Percentiles rank a stretch among this genome's conserved stretches.
phyloP scores from a whole-genome alignment of 2,888 invertebrate species.

The Platycheirus albimanus region DNA sequence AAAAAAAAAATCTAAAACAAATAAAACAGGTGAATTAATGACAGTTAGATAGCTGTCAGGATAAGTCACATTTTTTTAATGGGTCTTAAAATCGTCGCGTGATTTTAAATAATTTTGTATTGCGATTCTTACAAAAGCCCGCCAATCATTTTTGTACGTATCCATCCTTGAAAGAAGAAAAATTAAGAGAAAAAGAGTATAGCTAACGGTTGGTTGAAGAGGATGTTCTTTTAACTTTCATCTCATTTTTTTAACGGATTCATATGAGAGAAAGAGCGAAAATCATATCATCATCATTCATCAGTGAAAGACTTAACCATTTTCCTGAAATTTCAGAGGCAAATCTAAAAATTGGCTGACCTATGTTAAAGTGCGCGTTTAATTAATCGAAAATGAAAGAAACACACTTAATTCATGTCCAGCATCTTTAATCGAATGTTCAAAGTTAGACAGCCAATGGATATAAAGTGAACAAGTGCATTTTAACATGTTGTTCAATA shows the following conservation, averaged over 20 bases:
- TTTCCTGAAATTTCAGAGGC: too few species aligned
- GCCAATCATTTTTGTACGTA: conserved; percentile 20
- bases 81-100: conserved; percentile 22
- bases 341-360: too few species aligned
- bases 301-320: too few species aligned
- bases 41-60: conserved; percentile 10
- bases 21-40: conserved; percentile 40
- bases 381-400: conserved; percentile 35
- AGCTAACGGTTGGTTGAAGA: conserved; percentile 19
- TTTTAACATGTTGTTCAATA: conserved; percentile 3
- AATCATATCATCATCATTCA: conserved; percentile 9
- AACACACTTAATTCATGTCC: not conserved
- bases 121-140: not conserved
- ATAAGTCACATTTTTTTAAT: conserved; percentile 3
- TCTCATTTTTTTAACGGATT: conserved; percentile 48
- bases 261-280: conserved; percentile 48
- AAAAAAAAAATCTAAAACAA: conserved; percentile 13
- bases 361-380: conserved; percentile 64
- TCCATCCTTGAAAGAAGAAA: not conserved
- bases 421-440: too few species aligned
- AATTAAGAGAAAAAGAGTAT: conserved; percentile 40
- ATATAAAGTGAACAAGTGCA: conserved; percentile 65
- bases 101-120: not conserved
- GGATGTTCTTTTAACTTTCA: conserved; percentile 28
- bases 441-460: conserved; percentile 52